These are phyloP conservation scores for Diacarnus erythraeanus DNA, from an alignment of 37 sponge, comb jelly and placozoan genomes.

Conservation along the genomic window DNA sequence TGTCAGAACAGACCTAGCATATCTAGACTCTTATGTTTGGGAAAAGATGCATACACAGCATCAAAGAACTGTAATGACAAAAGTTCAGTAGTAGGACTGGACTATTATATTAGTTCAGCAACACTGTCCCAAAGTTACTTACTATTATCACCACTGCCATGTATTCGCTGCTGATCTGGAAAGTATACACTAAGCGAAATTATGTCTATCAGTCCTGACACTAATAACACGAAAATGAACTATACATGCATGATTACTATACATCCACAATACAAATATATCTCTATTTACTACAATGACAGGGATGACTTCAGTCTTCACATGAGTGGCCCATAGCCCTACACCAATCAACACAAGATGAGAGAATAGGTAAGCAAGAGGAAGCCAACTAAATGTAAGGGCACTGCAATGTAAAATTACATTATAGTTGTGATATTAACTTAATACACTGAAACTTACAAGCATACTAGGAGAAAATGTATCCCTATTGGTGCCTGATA, in stretches of 20 bases:
- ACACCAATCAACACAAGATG: conserved; percentile 28
- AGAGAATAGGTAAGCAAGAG: conserved; percentile 24
- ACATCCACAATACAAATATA: not conserved
- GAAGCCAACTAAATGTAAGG: conserved; percentile 15
- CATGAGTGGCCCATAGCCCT: conserved; percentile 31
- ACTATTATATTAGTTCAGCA: no score
- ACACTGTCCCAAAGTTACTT: no score
- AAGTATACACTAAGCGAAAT: conserved; percentile 41
- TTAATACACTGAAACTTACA: conserved; percentile 19
- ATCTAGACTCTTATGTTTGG: no score
- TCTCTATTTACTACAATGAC: conserved; percentile 20
- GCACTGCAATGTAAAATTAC: conserved; percentile 1
- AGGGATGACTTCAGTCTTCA: not conserved
- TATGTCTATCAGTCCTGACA: conserved; percentile 32
- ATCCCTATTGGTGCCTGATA: conserved; percentile 29
- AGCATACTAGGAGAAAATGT: conserved; percentile 35
- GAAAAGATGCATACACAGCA: no score
- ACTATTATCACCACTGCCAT: conserved; percentile 26
- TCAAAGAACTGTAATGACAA: no score
- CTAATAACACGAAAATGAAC: not conserved
- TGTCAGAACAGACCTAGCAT: no score
- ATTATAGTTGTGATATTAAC: not conserved
- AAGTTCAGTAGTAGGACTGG: no score
- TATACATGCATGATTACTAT: not conserved
- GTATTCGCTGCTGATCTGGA: not conserved